phyloP scores from a whole-genome alignment of 2,113 vertebrate genomes.

The Megaceryle torquata region DNA sequence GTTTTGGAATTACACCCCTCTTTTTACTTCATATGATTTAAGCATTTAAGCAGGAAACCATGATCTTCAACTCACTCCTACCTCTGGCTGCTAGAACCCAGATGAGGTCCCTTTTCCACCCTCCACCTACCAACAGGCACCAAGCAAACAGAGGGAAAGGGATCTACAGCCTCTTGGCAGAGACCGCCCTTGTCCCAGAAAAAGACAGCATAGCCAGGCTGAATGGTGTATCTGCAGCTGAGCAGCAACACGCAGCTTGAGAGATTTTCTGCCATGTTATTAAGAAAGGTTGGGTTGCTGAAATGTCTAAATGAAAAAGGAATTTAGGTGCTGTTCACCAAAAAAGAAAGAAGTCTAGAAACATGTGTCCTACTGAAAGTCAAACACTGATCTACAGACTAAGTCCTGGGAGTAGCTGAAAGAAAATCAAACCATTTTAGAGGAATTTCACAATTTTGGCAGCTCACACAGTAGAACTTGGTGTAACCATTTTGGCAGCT shows the following conservation, averaged over 20 bases:
- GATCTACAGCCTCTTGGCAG: neutral
- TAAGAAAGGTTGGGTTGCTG: neutral
- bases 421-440: neutral
- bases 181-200: neutral
- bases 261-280: neutral
- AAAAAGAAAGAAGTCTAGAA: neutral
- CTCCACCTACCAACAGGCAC: neutral
- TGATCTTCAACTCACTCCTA: neutral
- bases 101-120: neutral
- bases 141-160: neutral
- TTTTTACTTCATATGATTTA: neutral
- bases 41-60: neutral
- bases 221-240: neutral
- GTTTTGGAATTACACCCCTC: neutral
- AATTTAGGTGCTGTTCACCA: neutral
- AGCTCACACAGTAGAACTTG: neutral
- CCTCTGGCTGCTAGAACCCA: neutral
- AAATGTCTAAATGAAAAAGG: neutral
- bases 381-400: neutral
- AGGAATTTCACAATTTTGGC: neutral
- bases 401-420: neutral
- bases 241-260: neutral
- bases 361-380: neutral
- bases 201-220: neutral
- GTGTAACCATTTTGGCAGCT: neutral